Conservation (phyloP, 53 echinoderm and acorn worm species). For the Stichopus horrens region DNA sequence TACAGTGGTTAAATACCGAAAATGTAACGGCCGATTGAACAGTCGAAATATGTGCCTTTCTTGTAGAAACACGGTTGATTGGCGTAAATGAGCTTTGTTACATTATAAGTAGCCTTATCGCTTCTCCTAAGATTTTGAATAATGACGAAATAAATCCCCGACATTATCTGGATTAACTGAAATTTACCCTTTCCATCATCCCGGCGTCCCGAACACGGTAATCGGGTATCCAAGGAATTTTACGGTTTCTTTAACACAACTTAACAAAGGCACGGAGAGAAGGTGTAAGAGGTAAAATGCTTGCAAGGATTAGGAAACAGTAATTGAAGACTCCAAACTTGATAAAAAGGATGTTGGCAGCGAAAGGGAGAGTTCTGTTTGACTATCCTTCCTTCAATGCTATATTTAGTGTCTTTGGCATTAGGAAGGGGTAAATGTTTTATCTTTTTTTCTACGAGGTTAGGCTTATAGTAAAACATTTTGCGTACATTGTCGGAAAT, state of each 20-base stretch:
- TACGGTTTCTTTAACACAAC: slow-evolving; percentile 36
- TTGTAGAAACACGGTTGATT: too few species aligned
- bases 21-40: too few species aligned
- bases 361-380: neutral
- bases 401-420: neutral
- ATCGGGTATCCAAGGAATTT: slow-evolving; percentile 2
- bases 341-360: slow-evolving; percentile 16
- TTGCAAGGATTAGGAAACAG: neutral
- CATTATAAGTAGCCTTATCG: neutral
- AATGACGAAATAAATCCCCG: slow-evolving; percentile 12
- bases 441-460: too few species aligned
- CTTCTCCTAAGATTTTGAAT: neutral
- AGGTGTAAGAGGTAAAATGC: neutral
- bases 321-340: slow-evolving; percentile 1
- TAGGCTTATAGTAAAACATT: too few species aligned
- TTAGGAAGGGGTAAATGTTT: too few species aligned
- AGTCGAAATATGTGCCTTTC: too few species aligned
- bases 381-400: neutral
- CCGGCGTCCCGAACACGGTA: neutral
- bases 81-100: too few species aligned
- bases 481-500: too few species aligned
- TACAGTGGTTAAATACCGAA: too few species aligned
- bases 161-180: slow-evolving; percentile 26
- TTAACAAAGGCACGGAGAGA: neutral
- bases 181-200: slow-evolving; percentile 4